These are phyloP conservation scores for Dicrostonyx torquatus DNA, from an alignment of 2,797 vertebrate species.

Conservation along the genomic window DNA sequence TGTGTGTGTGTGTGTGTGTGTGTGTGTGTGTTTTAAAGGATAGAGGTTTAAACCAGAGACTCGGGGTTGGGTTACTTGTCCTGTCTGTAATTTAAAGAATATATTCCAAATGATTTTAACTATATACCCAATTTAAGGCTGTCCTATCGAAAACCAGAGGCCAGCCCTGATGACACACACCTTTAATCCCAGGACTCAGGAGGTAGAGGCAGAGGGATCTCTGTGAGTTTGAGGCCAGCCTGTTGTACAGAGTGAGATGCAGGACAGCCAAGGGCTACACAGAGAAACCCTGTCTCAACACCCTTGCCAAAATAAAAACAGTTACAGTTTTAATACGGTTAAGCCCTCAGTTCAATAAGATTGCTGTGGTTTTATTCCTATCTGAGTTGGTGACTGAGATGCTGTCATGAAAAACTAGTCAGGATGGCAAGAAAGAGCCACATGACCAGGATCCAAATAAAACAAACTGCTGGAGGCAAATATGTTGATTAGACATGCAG, in stretches of 20 bases:
- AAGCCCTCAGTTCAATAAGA: neutral
- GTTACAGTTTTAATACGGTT: neutral
- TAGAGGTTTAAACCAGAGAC: slow-evolving; percentile 46
- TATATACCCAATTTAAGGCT: neutral
- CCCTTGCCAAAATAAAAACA: neutral
- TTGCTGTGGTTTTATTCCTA: slow-evolving; percentile 5
- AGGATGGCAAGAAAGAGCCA: neutral
- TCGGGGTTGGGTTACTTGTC: neutral
- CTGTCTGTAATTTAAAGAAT: slow-evolving; percentile 27
- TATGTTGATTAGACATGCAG: neutral
- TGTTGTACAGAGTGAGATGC: neutral
- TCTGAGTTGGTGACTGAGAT: neutral
- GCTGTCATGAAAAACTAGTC: neutral
- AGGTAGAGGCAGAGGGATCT: neutral
- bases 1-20: too few species aligned
- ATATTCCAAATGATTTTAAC: slow-evolving; percentile 20
- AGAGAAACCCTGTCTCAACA: neutral
- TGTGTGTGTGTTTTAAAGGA: neutral
- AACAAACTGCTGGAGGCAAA: neutral
- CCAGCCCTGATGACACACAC: neutral
- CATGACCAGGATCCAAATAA: neutral
- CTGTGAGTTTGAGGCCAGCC: neutral
- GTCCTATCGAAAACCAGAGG: neutral
- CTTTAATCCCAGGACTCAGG: neutral
- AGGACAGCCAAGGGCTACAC: neutral